phyloP scores from a whole-genome alignment of 2,888 invertebrate genomes.

The Molanna angustata region DNA sequence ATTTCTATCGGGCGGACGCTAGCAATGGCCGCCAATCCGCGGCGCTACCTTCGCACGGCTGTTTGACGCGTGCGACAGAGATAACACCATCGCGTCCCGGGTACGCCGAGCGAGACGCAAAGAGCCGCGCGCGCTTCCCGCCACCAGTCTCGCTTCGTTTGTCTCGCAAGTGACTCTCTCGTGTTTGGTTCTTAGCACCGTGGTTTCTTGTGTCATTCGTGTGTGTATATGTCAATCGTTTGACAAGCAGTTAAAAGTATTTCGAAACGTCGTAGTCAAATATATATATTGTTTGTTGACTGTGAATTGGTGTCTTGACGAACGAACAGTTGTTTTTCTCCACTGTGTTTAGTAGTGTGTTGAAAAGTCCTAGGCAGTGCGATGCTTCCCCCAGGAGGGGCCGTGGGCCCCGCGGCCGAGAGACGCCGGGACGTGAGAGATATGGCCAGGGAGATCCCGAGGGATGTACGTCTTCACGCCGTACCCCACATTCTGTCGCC shows the following conservation, averaged over 20 bases:
- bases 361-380: constrained; percentile 10
- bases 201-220: constrained; percentile 13
- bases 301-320: constrained; percentile 15
- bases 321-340: constrained; percentile 6
- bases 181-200: constrained; percentile 6
- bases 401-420: constrained; percentile 37
- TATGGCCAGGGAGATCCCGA: constrained; percentile 50
- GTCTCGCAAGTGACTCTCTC: constrained; percentile 23
- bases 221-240: constrained; percentile 6
- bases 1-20: constrained; percentile 13
- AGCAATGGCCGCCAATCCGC: constrained; percentile 15
- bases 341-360: constrained; percentile 17
- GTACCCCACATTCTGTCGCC: constrained; percentile 50
- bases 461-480: constrained; percentile 48
- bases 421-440: constrained; percentile 51
- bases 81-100: constrained; percentile 21
- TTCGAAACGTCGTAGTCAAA: constrained; percentile 2
- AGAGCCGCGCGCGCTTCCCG: constrained; percentile 44
- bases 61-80: constrained; percentile 41
- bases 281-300: constrained; percentile 7
- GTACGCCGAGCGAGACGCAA: constrained; percentile 37
- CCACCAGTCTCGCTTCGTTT: constrained; percentile 42
- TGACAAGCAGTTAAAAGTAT: constrained; percentile 9
- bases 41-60: constrained; percentile 36
- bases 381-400: constrained; percentile 33